Percentiles rank a stretch among this genome's conserved stretches.
Evolutionary conservation across 2,797 vertebrate genomes (phyloP).

Genomic region (Threskiornis aethiopicus): DNA sequence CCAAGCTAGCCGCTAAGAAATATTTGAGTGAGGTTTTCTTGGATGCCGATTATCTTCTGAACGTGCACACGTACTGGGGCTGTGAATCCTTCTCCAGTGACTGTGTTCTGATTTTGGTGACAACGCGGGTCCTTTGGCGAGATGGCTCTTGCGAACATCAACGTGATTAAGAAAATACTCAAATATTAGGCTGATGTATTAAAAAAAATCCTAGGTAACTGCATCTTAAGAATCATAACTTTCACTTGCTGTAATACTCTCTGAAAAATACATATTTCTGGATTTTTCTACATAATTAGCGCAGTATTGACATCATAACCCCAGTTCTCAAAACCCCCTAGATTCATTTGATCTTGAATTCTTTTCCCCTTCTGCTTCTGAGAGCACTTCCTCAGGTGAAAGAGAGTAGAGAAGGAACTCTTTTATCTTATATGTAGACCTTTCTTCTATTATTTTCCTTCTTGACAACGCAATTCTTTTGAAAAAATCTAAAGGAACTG

Average conservation of each 20-base stretch:
- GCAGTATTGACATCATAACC: background rate
- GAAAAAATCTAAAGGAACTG: background rate
- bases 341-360: background rate
- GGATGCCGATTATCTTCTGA: background rate
- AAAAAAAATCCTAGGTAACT: background rate
- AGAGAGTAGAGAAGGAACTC: background rate
- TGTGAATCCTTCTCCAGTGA: background rate
- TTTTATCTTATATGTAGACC: background rate
- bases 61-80: fast-evolving
- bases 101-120: background rate
- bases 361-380: background rate
- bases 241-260: background rate
- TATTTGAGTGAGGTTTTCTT: background rate
- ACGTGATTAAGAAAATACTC: background rate
- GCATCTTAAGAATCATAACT: background rate
- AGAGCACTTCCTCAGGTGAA: background rate
- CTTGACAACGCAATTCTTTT: background rate
- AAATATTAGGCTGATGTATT: background rate
- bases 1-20: background rate
- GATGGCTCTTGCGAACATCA: fast-evolving
- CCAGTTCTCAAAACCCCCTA: background rate
- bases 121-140: fast-evolving
- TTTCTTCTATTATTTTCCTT: conserved; percentile 14
- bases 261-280: background rate
- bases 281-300: background rate